Evolutionary conservation across 2,888 invertebrate species (phyloP).

Genomic region (Lysandra coridon): DNA sequence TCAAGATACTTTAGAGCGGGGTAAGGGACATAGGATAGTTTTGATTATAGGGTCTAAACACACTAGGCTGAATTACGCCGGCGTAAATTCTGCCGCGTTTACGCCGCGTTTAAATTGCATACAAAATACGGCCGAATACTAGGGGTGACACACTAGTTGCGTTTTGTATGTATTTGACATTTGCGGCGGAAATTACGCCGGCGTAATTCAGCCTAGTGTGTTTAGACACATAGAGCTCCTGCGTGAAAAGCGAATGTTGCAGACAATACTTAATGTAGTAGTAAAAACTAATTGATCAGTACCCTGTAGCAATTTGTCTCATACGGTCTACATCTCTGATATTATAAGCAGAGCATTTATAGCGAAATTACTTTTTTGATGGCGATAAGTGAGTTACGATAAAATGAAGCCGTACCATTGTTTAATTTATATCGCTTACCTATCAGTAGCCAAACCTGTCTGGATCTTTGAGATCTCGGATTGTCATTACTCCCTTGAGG

Average conservation of each 20-base stretch:
- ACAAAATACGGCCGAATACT: no score
- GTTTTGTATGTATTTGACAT: no score
- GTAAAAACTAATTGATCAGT: background rate
- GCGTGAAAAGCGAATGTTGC: background rate
- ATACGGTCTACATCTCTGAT: background rate
- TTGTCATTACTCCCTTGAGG: background rate
- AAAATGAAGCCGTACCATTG: background rate
- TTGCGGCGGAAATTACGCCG: no score
- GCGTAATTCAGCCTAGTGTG: no score
- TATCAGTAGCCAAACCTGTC: background rate
- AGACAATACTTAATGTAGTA: background rate
- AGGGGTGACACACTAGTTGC: no score
- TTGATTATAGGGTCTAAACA: no score
- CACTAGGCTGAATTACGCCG: no score
- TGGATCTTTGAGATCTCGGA: background rate
- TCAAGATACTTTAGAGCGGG: no score
- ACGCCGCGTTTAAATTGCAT: no score
- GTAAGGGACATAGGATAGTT: no score
- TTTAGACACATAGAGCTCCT: no score
- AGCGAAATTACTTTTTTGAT: background rate
- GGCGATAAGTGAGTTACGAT: conserved; percentile 3
- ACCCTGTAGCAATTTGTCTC: background rate
- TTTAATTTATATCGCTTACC: background rate
- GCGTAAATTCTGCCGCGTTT: no score
- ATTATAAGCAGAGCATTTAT: background rate